These are phyloP conservation scores for Heliothis subflexa DNA, from an alignment of 1,140 invertebrate species.

Conservation along the genomic window DNA sequence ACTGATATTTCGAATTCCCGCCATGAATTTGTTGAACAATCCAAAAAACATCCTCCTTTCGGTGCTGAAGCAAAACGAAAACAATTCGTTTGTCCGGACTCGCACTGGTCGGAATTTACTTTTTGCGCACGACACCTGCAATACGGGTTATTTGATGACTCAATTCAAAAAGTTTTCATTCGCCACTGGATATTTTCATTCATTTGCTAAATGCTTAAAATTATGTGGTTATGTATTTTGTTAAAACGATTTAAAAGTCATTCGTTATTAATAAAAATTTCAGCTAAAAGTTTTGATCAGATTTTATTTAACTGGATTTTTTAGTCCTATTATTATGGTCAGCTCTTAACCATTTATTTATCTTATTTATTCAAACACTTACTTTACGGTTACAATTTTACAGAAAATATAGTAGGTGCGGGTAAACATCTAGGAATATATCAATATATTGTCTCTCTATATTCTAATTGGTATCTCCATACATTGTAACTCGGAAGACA, in stretches of 20 bases:
- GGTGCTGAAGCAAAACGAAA: constrained; percentile 14
- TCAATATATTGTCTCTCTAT: neutral
- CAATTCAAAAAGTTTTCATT: constrained; percentile 28
- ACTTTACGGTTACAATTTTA: too few species aligned
- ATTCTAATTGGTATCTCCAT: neutral
- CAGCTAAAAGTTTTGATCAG: too few species aligned
- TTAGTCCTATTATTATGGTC: too few species aligned
- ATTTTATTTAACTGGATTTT: too few species aligned
- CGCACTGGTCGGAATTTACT: constrained; percentile 28
- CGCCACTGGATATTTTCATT: constrained; percentile 26
- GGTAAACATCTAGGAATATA: neutral
- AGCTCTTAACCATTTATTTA: too few species aligned
- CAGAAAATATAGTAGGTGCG: too few species aligned
- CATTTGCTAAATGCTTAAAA: neutral
- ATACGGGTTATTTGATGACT: constrained; percentile 34
- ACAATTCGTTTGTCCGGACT: constrained; percentile 30
- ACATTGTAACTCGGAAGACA: constrained; percentile 19
- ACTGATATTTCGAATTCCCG: constrained; percentile 10
- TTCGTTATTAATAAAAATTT: too few species aligned
- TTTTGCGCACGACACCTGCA: constrained; percentile 38
- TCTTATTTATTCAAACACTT: too few species aligned
- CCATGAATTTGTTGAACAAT: constrained; percentile 26
- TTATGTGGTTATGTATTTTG: neutral
- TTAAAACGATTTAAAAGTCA: neutral
- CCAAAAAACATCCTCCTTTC: constrained; percentile 27